Evolutionary conservation across 2,797 vertebrate genomes (phyloP), one percentile per base, ranked within the genome.

Genomic region (Halcyon leucocephala): DNA sequence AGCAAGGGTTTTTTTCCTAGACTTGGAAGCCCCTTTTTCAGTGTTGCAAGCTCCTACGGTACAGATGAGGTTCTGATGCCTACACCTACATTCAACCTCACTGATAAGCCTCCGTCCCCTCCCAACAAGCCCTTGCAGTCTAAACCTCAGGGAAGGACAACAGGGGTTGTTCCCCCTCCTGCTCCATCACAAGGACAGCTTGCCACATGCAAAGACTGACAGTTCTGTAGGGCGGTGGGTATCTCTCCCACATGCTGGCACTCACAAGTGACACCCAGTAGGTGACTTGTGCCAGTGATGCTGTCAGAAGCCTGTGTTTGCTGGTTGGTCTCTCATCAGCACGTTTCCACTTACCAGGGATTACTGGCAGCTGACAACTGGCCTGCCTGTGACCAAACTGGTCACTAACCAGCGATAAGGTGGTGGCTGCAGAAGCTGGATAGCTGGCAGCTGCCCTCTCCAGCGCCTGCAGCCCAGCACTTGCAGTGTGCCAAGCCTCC

Each of bases 1-100:
- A 37, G 22, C 9, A 77, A 62, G 9, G 13, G 0, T 1, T 3
- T 44, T 66, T 46, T 37, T 67, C 1, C 67, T 37, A 54, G 16
- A 70, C 26, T 31, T 70, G 11, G 9, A 46, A 46, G 5, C 42
- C 84, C 33, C 25, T 72, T 37, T 46, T 86, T 67, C 62, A 93
- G 37, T 76, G 48, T 2, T 83, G 24, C 15, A 35, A 64, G 22
- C n/a, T 58, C 42, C 7, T 18, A 17, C 35, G 10, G n/a, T 39
- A 12, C 11, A 54, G 67, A 29, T 15, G n/a, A 80, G 37, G 31
- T 52, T 51, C 44, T 17, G 49, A 69, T 41, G 54, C 69, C 77
- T 33, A 19, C 1, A 2, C 15, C n/a, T 31, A 25, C 15, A 10
- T n/a, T 58, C 14, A 86, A 33, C 33, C 52, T 35, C 51, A 55